Evolutionary conservation across 2,888 invertebrate genomes (phyloP).

Genomic region (Gisinianus flammeolus): DNA sequence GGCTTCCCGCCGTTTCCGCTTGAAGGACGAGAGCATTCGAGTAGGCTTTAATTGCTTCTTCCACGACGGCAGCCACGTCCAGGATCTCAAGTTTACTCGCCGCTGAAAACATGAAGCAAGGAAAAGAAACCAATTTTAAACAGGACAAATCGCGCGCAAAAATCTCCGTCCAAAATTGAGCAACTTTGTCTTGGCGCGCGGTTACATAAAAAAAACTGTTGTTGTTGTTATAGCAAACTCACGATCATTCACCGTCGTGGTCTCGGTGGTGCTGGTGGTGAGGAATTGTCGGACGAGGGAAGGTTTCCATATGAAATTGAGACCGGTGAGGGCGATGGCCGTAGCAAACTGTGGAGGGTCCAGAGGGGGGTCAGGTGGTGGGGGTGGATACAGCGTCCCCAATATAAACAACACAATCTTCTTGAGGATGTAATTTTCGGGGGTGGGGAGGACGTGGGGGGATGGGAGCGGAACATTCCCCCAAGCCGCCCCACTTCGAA

Average conservation of each 20-base stretch:
- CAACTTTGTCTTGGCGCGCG: too few relatives aligned
- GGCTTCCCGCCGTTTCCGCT: not conserved
- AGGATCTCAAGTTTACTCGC: slow-evolving; percentile 8
- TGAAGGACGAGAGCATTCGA: not conserved
- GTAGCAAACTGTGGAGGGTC: not conserved
- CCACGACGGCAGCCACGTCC: slow-evolving; percentile 3
- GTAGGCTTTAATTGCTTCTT: slow-evolving; percentile 31
- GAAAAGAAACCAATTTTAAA: too few relatives aligned
- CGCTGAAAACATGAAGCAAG: not conserved
- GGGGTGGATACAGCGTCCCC: slow-evolving; percentile 7
- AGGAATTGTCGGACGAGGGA: not conserved
- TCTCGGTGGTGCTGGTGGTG: too few relatives aligned
- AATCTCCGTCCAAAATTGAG: too few relatives aligned
- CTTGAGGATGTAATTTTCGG: slow-evolving; percentile 9
- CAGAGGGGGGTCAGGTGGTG: not conserved
- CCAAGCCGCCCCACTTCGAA: not conserved
- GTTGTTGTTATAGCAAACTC: too few relatives aligned
- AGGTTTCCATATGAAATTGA: slow-evolving; percentile 20
- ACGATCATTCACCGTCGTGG: too few relatives aligned
- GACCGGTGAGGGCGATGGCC: slow-evolving; percentile 4
- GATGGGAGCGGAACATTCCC: not conserved
- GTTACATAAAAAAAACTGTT: too few relatives aligned
- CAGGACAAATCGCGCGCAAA: too few relatives aligned
- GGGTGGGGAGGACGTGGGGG: not conserved
- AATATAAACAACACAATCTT: slow-evolving; percentile 17